phyloP scores from a whole-genome alignment of 2,888 invertebrate genomes.

The Folsomia manolachei region DNA sequence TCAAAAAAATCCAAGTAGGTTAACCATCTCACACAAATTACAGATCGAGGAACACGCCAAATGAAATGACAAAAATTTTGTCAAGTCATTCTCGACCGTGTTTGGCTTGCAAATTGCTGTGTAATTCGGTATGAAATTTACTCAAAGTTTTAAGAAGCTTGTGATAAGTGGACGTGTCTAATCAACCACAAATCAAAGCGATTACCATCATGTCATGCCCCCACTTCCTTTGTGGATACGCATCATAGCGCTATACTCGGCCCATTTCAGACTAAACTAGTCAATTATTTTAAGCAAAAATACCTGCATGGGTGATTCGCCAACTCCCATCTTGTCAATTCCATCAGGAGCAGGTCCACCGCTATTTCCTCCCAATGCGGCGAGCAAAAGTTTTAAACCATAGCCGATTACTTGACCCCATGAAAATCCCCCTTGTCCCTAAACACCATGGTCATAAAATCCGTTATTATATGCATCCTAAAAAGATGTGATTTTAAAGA shows the following conservation, averaged over 20 bases:
- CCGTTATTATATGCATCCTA: neutral
- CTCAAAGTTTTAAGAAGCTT: neutral
- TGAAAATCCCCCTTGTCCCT: conserved; percentile 62
- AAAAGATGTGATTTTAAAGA: conserved; percentile 24
- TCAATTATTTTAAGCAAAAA: too few species aligned
- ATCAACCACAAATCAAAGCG: neutral
- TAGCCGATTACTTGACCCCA: conserved; percentile 85
- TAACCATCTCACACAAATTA: neutral
- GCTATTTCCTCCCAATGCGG: conserved; percentile 73
- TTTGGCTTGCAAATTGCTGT: neutral
- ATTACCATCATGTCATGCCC: neutral
- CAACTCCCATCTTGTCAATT: conserved; percentile 71
- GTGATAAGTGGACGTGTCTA: neutral
- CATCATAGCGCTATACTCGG: too few species aligned
- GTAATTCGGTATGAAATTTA: neutral
- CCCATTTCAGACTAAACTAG: too few species aligned
- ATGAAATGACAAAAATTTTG: neutral
- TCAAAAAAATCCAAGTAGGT: neutral
- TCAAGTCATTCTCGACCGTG: conserved; percentile 3
- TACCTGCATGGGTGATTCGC: conserved; percentile 78
- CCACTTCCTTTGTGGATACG: too few species aligned
- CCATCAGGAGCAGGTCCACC: conserved; percentile 63
- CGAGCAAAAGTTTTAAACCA: conserved; percentile 80
- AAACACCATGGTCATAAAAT: neutral
- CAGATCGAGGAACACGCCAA: too few species aligned